A percentile compares a stretch with the other conserved stretches of the same genome.
phyloP scores from a whole-genome alignment of 1,140 invertebrate genomes.

The Neodiprion pinetum region DNA sequence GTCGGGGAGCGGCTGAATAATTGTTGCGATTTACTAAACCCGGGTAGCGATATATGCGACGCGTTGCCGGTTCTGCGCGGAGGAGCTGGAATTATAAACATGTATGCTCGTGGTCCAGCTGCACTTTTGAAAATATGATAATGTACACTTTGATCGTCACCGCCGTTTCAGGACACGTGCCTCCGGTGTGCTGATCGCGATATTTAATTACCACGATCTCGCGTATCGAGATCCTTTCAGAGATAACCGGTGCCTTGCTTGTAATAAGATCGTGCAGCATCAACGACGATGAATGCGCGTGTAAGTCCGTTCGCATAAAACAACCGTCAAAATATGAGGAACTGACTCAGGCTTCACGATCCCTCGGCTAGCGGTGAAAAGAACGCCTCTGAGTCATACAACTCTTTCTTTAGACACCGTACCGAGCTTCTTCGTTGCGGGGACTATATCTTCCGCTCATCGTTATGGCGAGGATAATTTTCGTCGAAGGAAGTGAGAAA shows the following conservation, averaged over 20 bases:
- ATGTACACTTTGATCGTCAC: background rate
- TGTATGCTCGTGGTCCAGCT: no score
- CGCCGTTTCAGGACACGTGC: background rate
- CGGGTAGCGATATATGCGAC: background rate
- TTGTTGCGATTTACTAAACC: conserved; percentile 2
- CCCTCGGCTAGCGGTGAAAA: background rate
- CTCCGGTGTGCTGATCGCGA: background rate
- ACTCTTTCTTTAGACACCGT: no score
- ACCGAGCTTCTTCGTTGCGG: no score
- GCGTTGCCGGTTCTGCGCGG: no score
- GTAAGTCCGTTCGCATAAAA: background rate
- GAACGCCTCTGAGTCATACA: no score
- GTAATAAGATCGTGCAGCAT: background rate
- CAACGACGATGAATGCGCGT: background rate
- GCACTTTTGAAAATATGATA: background rate
- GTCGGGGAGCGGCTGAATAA: background rate
- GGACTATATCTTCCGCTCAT: no score
- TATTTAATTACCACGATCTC: conserved; percentile 2
- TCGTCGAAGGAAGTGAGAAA: no score
- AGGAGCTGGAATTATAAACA: background rate
- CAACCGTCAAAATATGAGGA: background rate
- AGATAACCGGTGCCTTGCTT: background rate
- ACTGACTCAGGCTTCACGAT: background rate
- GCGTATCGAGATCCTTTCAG: conserved; percentile 3
- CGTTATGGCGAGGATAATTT: no score